Base-by-base conservation (phyloP, 1,140 invertebrate genomes). In the Globodera ellingtonae region DNA sequence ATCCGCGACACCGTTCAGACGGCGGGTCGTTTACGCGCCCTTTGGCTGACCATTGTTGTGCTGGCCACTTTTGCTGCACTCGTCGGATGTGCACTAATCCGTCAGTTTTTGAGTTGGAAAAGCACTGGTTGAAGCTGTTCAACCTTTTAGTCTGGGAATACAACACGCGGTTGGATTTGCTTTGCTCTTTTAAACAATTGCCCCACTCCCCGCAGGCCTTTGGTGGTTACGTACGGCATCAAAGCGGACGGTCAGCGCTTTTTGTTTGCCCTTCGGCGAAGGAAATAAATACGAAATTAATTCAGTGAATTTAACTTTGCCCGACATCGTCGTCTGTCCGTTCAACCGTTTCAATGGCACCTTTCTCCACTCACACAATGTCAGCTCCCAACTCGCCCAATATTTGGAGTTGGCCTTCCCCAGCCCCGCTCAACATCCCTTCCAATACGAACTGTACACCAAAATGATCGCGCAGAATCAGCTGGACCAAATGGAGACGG, bases 291-390 rank as follows among this genome's bases (percentile, higher is more conserved):
- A 35, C 35, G 35, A 3, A 35, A 35, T 35, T 35, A 35, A 65
- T 80, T 80, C 50, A 79, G 65, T 35, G 46, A 48, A 72, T 71
- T 47, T 87, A 44, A 48, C 44, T 24, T 47, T 86, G 18, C 85
- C 85, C 6, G 85, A 86, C 78, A 79, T 86, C 47, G 78, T 87
- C 8, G 79, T 86, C 18, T 86, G 85, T 56, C 85, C 85, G 18
- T 86, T 87, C 71, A 86, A 86, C 75, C 86, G 85, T 21, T 87
- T 87, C 75, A 86, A 86, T 52, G 47, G 69, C 47, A 67, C 85
- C 9, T 87, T 71, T 71, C 72, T 86, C 13, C 73, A 83, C 15
- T 47, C 52, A 21, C 59, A 66, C 52, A 86, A 86, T 62, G 80
- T 86, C 18, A 85, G 85, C 52, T 78, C 62, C 56, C 74, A 70